Base-by-base conservation (phyloP, 2,113 vertebrate genomes). In the Amphiprion percula region DNA sequence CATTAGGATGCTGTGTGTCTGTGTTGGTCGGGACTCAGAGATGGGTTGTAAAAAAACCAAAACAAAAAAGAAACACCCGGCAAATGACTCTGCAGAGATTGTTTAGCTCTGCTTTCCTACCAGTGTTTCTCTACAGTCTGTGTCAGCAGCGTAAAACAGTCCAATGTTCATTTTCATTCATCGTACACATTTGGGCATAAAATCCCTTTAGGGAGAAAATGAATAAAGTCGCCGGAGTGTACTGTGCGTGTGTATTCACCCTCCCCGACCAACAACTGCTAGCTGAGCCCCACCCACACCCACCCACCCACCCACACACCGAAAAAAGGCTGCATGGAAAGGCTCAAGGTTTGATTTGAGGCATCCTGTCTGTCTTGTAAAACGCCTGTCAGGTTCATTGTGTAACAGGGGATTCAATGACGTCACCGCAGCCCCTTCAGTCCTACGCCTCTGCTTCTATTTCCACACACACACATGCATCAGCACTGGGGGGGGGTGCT, bases 361-460 rank as follows among this genome's bases (percentile, higher is more conserved):
- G 81, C 79, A 74, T 74, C 61, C 63, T 84, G 65, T 79, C 54
- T 70, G 66, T 76, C 79, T 68, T 56, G 33, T 52, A 30, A 72
- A 75, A 44, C 56, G 4, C 26, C 50, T 66, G 66, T 85, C 85
- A 83, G 80, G 41, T 68, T 84, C 55, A 50, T 84, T 90, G 87
- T 88, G 68, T 87, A 89, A 91, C 80, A 33, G 58, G 64, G 86
- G 77, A 84, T 70, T 79, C 61, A 79, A 49, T 92, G 92, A 91
- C 89, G 91, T 92, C 87, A 85, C 61, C 83, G 16, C 66, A 76
- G 53, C 77, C 65, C 67, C 73, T 70, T 76, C 59, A 74, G 52
- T 88, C 80, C 69, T 80, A 70, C 68, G 75, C 81, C 61, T 81
- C 74, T 78, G 74, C 71, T 79, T 81, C 80, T 88, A 67, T 81